These are phyloP conservation scores for Acleris cristana DNA, from an alignment of 2,888 invertebrate genomes.

Conservation along the genomic window DNA sequence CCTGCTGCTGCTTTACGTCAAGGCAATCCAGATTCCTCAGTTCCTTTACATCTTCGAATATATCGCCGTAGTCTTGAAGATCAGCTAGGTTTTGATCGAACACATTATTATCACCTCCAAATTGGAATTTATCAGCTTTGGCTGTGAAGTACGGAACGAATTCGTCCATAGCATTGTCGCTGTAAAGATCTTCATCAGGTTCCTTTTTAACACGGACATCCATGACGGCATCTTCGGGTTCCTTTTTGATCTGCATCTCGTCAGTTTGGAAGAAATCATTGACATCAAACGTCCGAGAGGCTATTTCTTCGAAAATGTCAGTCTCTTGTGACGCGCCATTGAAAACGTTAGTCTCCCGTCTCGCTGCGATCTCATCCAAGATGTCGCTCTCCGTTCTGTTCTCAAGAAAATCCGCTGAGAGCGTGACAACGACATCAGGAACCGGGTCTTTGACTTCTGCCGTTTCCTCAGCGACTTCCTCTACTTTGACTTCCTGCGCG, in stretches of 20 bases:
- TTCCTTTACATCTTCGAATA: constrained; percentile 67
- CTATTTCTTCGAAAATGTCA: constrained; percentile 73
- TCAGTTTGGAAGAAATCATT: constrained; percentile 70
- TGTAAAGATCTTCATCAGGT: constrained; percentile 66
- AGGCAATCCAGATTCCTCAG: constrained; percentile 68
- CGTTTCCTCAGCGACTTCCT: constrained; percentile 63
- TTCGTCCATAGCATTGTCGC: constrained; percentile 75
- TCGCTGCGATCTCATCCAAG: constrained; percentile 68
- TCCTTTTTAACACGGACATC: constrained; percentile 69
- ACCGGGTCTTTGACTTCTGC: constrained; percentile 52
- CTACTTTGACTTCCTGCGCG: constrained; percentile 74
- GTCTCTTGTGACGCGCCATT: constrained; percentile 46
- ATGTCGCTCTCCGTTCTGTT: constrained; percentile 69
- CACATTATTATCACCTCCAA: constrained; percentile 73
- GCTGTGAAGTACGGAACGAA: constrained; percentile 72
- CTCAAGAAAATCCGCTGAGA: constrained; percentile 67
- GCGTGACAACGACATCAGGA: constrained; percentile 70
- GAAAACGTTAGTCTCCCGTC: constrained; percentile 39
- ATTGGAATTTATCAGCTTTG: constrained; percentile 65
- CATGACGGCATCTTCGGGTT: constrained; percentile 52
- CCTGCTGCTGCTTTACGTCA: constrained; percentile 72
- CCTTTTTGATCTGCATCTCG: constrained; percentile 75
- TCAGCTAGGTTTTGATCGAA: constrained; percentile 84
- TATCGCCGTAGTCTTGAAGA: constrained; percentile 80
- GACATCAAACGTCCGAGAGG: constrained; percentile 73